phyloP scores from a whole-genome alignment of 2,797 vertebrate genomes.

The Onychomys leucogaster region DNA sequence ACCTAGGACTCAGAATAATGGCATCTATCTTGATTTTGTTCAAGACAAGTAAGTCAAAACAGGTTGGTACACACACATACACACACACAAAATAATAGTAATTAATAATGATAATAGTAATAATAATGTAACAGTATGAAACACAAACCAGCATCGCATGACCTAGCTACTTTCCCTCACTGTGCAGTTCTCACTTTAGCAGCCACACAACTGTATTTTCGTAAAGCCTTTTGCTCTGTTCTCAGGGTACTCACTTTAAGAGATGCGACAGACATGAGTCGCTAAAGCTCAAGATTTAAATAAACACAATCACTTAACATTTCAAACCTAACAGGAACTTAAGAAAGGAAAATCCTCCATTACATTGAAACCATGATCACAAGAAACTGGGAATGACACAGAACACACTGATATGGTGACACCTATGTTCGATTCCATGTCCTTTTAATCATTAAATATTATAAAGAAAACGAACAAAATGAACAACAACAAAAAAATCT shows the following conservation, averaged over 20 bases:
- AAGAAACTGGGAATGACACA: background rate
- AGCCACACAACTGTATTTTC: background rate
- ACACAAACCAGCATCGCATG: background rate
- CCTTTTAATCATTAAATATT: constrained; percentile 26
- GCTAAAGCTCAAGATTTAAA: constrained; percentile 32
- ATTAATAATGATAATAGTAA: too few species aligned
- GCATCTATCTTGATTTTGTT: background rate
- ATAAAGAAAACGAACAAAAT: constrained; percentile 36
- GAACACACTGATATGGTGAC: background rate
- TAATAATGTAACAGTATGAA: too few species aligned
- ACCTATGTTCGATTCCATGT: background rate
- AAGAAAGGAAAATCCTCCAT: background rate
- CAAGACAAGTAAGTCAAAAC: constrained; percentile 47
- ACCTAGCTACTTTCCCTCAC: background rate
- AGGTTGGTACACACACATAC: background rate
- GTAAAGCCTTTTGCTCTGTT: constrained; percentile 29
- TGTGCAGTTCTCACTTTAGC: background rate
- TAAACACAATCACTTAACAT: constrained; percentile 35
- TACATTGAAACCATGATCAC: constrained; percentile 1
- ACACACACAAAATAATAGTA: background rate
- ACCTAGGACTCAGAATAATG: background rate
- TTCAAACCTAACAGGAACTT: constrained; percentile 1
- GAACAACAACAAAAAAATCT: constrained; percentile 31
- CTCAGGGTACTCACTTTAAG: constrained; percentile 38
- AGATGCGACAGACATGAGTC: background rate